These are phyloP conservation scores for Notodonta dromedarius DNA, from an alignment of 2,888 invertebrate genomes.

Conservation along the genomic window DNA sequence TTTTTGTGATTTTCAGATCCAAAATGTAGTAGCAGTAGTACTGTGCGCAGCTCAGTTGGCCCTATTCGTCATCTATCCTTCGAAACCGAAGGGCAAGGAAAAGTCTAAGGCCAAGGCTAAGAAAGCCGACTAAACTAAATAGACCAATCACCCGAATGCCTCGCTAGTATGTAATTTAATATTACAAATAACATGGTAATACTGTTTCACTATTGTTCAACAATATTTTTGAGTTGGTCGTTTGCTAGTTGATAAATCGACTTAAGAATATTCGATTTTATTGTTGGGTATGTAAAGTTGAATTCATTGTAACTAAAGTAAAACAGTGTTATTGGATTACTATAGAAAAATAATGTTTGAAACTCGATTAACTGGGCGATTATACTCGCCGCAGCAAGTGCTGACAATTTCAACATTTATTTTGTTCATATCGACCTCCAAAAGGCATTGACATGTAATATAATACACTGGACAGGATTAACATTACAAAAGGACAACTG, in stretches of 20 bases:
- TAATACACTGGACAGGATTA: too few relatives aligned
- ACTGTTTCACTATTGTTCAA: slow-evolving; percentile 3
- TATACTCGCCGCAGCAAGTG: too few relatives aligned
- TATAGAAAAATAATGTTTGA: too few relatives aligned
- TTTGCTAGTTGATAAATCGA: neutral
- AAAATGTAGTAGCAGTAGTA: slow-evolving; percentile 87
- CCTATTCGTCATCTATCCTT: slow-evolving; percentile 88
- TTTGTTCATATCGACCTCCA: too few relatives aligned
- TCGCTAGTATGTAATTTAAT: slow-evolving; percentile 24
- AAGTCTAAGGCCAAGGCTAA: slow-evolving; percentile 68
- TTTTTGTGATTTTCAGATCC: slow-evolving; percentile 83
- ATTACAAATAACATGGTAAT: neutral
- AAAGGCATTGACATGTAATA: too few relatives aligned
- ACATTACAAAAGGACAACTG: too few relatives aligned
- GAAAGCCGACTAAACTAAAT: slow-evolving; percentile 60
- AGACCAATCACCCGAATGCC: slow-evolving; percentile 27
- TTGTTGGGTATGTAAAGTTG: too few relatives aligned
- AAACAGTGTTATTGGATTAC: too few relatives aligned
- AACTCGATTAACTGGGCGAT: too few relatives aligned
- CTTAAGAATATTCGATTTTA: neutral
- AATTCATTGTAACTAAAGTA: too few relatives aligned
- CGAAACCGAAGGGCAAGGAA: slow-evolving; percentile 67
- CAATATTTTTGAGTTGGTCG: neutral
- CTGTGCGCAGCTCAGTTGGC: slow-evolving; percentile 86
- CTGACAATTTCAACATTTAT: too few relatives aligned